phyloP scores from a whole-genome alignment of 2,113 vertebrate species.

The Clupea harengus region DNA sequence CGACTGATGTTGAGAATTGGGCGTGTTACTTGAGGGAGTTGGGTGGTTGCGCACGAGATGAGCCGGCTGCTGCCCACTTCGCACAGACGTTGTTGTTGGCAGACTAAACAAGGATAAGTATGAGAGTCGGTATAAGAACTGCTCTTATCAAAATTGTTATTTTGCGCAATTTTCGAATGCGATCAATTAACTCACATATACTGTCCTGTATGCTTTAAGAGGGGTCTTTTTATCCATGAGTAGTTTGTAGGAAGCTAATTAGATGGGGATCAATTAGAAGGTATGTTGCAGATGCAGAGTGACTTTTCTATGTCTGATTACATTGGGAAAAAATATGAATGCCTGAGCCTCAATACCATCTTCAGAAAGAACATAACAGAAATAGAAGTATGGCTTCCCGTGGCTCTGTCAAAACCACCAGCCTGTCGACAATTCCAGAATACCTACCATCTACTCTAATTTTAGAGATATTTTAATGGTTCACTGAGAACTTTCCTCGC shows the following conservation, averaged over 20 bases:
- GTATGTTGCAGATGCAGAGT: no score
- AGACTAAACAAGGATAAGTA: neutral
- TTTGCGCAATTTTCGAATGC: neutral
- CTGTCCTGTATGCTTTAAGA: no score
- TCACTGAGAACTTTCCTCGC: slow-evolving; percentile 28
- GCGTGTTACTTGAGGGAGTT: slow-evolving; percentile 53
- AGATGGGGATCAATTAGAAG: no score
- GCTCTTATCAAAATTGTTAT: neutral
- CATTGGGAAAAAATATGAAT: no score
- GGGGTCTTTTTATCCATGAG: no score
- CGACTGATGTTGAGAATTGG: slow-evolving; percentile 43
- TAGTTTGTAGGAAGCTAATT: no score
- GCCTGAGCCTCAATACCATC: no score
- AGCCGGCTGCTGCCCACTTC: neutral
- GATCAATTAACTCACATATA: neutral
- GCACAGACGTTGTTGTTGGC: neutral
- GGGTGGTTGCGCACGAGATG: slow-evolving; percentile 45
- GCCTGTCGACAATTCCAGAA: neutral
- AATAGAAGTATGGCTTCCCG: neutral
- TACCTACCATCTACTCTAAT: neutral
- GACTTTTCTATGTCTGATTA: no score
- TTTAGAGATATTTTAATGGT: slow-evolving; percentile 21
- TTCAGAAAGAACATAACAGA: neutral
- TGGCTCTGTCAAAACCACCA: neutral
- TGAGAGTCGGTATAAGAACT: neutral